Conservation (phyloP, 2,797 vertebrate genomes). For the Phyllotis vaccarum region DNA sequence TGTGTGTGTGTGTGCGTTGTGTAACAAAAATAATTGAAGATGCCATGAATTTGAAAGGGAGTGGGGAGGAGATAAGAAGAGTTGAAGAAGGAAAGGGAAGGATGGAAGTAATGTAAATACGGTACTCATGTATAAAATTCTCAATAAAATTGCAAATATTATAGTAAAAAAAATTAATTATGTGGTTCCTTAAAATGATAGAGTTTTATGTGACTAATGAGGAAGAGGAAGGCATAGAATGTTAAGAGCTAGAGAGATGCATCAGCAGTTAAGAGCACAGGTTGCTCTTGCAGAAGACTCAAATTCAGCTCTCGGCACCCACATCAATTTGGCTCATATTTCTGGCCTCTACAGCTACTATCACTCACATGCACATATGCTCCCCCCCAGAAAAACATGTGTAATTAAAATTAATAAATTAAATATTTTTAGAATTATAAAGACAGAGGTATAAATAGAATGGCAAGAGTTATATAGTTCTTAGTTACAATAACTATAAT, state of each 20-base stretch:
- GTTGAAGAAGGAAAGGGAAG: not conserved
- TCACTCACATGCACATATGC: not conserved
- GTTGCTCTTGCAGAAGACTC: not conserved
- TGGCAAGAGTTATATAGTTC: not conserved
- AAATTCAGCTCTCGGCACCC: not conserved
- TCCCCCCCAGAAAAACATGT: no score
- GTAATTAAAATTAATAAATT: not conserved
- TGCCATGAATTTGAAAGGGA: not conserved
- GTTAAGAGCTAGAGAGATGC: not conserved
- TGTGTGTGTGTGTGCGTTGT: not conserved
- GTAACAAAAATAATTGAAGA: not conserved
- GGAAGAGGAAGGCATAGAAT: not conserved
- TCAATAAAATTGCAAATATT: not conserved
- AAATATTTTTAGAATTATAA: not conserved
- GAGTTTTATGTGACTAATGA: not conserved
- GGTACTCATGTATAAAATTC: not conserved
- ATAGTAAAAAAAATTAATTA: not conserved
- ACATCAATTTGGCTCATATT: not conserved
- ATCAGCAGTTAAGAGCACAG: not conserved
- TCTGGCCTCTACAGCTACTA: no score
- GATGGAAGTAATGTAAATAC: not conserved
- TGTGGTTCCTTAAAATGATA: not conserved
- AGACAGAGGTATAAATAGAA: not conserved
- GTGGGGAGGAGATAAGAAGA: not conserved
- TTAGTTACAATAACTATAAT: no score